Base-by-base conservation (phyloP, 1,140 invertebrate species). In the Drosophila novamexicana region DNA sequence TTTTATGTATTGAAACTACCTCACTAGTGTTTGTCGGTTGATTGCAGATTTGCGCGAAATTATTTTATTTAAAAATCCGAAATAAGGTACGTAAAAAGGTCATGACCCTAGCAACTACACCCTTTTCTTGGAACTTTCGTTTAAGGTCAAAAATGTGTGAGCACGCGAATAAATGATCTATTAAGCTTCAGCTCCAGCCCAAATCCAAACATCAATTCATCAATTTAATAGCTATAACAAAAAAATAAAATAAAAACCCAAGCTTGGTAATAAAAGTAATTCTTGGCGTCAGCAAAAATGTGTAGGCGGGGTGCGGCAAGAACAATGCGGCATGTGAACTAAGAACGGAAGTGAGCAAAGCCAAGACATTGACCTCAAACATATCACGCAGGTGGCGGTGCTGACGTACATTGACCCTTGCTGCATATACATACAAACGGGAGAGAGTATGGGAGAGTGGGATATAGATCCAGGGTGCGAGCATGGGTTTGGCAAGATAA, bases 171-270 rank as follows among this genome's bases (percentile, higher is more conserved):
- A n/a, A 45, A 62, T 49, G 50, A 62, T 62, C 59, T 62, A 49
- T 49, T 37, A n/a, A 14, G 1, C 12, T 29, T 47, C 22, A 36
- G 47, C 49, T 44, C 18, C 16, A 64, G 44, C 53, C 69, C 66
- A 77, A 73, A 79, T 70, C 67, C 68, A 84, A 78, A 72, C 47
- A 75, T 58, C 58, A 77, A 78, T 85, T 81, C 78, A 85, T 85
- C 82, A 81, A 81, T 81, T 85, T 85, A 81, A 81, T 85, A 75
- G 49, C 62, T 62, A 56, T 14, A 29, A 6, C 37, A 56, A 57
- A 44, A 32, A 6, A 29, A 45, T 9, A 34, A 59, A 37, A 62
- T 34, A 7, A 22, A 22, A 61, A n/a, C 16, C n/a, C 6, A 22
- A 64, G 18, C n/a, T 63, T 32, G 5, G 12, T 9, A 52, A n/a